Evolutionary conservation across 2,888 invertebrate species (phyloP), one percentile per base, ranked within the genome.

Genomic region (Lasioglossum calceatum): DNA sequence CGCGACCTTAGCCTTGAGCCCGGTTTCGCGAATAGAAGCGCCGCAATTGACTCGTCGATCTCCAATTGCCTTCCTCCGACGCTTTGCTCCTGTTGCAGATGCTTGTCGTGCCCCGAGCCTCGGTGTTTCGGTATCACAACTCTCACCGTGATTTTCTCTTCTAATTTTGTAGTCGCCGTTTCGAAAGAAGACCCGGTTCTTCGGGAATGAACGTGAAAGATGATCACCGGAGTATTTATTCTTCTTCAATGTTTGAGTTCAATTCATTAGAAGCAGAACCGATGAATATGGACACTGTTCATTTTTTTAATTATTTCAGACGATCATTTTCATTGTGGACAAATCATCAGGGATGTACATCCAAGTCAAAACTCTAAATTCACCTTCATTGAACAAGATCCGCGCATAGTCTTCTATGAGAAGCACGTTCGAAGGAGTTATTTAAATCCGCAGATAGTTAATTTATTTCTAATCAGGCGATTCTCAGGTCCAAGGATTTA

Each of bases 1-100:
- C 82, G 61, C 72, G 82, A 86, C 86, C 86, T 86, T 86, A 86
- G 79, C 86, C 86, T 86, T 78, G 81, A 50, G 32, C 84, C 39
- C 79, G 79, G 50, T 84, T 73, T 86, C 87, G 61, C 77, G 73
- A 86, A 82, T 86, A 85, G 76, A 78, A 44, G 12, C 61, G 50
- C 70, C 64, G 54, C 85, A 71, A 77, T 79, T 64, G 54, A 73
- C 50, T 76, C 79, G 36, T 74, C 44, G n/a, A n/a, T 39, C 47
- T 61, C n/a, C 73, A 23, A 54, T 71, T 71, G 78, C 12, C 16
- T 79, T 54, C 78, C 39, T 42, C 47, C 44, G 12, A 39, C 47
- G 32, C 27, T 47, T 54, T 61, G 64, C 12, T 77, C 16, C n/a
- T 50, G 39, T 71, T 36, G 7, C 19, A 7, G 27, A 71, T 71